Evolutionary conservation across 2,113 vertebrate species (phyloP), one percentile per base, ranked within the genome.

Genomic region (Poeciliopsis retropinna): DNA sequence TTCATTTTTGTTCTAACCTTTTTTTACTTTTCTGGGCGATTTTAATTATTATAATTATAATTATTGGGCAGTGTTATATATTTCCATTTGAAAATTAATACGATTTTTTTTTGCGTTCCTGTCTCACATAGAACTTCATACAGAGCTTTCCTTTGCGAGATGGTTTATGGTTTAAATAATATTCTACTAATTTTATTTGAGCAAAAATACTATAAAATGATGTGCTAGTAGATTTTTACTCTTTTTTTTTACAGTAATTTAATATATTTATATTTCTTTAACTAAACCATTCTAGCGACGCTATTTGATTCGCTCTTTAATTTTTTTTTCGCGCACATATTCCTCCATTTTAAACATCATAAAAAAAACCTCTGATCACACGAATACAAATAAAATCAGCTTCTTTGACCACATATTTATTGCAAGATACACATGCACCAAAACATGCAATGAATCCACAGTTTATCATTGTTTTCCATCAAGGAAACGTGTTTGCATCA

Each of bases 351-450:
- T n/a, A n/a, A 17, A 25, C 17, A 57, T 11, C 51, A 57, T 31
- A 31, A 31, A 31, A 31, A 31, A 31, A 31, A 31, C 10, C 9
- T 10, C 27, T 8, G 37, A 11, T 9, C 4, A 37, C 15, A 70
- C 2, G n/a, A 57, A 64, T 72, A 3, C 44, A 72, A 30, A 74
- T 54, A 62, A 79, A 80, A 68, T 70, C 75, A 47, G 62, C 27
- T 63, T 77, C 72, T 85, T 84, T 72, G 72, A 92, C 89, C 92
- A 85, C 89, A 73, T 93, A 94, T 99, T 98, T 98, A 99, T 98
- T 98, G 95, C 95, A 96, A 95, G 94, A 95, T 96, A 95, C 95
- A 98, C 97, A 98, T 98, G 97, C 97, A 90, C 96, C 95, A 94
- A 95, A 57, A 97, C 98, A 99, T 99, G 98, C 98, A 97, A 87